phyloP scores from a whole-genome alignment of 2,113 vertebrate genomes.

The Entomyzon cyanotis region DNA sequence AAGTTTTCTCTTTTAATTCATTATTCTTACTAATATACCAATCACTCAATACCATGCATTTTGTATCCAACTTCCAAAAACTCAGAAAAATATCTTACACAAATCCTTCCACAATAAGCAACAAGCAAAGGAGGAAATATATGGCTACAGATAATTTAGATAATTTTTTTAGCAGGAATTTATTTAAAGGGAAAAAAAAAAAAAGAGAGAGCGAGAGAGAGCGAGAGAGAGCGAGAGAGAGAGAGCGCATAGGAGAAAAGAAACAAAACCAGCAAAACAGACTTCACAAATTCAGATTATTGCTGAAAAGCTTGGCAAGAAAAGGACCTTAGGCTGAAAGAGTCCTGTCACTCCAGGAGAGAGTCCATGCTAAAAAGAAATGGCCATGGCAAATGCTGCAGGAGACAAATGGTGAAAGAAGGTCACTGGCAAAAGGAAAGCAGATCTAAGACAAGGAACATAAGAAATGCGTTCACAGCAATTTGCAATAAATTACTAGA shows the following conservation, averaged over 20 bases:
- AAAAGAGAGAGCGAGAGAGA: not conserved
- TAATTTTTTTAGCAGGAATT: not conserved
- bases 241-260: not conserved
- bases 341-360: not conserved
- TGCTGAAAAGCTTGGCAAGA: not conserved
- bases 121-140: not conserved
- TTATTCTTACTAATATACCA: not conserved
- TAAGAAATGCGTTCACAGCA: not conserved
- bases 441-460: not conserved
- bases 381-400: not conserved
- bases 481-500: not conserved
- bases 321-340: not conserved
- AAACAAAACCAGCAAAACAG: not conserved
- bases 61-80: not conserved
- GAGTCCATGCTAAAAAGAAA: not conserved
- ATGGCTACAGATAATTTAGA: not conserved
- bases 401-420: constrained; percentile 11
- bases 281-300: not conserved
- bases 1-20: not conserved
- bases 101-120: not conserved
- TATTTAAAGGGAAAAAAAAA: not conserved
- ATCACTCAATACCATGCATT: not conserved
- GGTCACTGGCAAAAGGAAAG: not conserved
- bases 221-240: no score
- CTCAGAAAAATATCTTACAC: not conserved